These are phyloP conservation scores for Cettia cetti DNA, from an alignment of 2,113 vertebrate species.

Conservation along the genomic window DNA sequence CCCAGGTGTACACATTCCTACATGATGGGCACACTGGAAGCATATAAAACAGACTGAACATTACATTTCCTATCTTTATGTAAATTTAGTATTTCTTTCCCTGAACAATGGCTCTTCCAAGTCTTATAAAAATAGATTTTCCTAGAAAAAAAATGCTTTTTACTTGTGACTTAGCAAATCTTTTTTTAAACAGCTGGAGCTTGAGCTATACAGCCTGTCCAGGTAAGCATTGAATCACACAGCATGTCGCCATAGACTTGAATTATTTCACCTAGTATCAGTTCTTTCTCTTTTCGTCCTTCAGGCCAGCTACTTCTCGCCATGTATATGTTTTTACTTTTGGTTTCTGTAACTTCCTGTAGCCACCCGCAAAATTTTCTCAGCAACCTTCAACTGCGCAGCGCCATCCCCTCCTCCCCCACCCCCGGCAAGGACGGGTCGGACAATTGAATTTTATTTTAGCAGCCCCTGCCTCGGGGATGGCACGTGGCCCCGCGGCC, in stretches of 20 bases:
- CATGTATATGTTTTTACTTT: not conserved
- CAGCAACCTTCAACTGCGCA: not conserved
- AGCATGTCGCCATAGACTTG: fast-evolving
- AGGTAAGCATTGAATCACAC: not conserved
- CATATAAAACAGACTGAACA: not conserved
- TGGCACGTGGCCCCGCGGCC: fast-evolving
- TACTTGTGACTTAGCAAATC: not conserved
- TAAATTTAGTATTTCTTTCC: not conserved
- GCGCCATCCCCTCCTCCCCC: not conserved
- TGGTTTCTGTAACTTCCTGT: not conserved
- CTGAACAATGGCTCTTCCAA: not conserved
- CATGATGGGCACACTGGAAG: not conserved
- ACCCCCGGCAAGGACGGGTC: not conserved
- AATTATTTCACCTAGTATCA: not conserved
- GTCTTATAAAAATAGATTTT: not conserved
- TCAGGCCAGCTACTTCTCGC: not conserved
- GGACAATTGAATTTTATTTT: fast-evolving
- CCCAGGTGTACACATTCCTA: not conserved
- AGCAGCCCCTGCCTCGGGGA: not conserved
- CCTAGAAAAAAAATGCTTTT: fast-evolving
- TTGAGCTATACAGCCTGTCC: not conserved
- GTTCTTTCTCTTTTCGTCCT: not conserved
- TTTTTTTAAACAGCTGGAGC: not conserved
- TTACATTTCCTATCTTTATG: not conserved
- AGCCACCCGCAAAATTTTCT: not conserved